Evolutionary conservation across 2,113 vertebrate species (phyloP).

Genomic region (Paralichthys olivaceus): DNA sequence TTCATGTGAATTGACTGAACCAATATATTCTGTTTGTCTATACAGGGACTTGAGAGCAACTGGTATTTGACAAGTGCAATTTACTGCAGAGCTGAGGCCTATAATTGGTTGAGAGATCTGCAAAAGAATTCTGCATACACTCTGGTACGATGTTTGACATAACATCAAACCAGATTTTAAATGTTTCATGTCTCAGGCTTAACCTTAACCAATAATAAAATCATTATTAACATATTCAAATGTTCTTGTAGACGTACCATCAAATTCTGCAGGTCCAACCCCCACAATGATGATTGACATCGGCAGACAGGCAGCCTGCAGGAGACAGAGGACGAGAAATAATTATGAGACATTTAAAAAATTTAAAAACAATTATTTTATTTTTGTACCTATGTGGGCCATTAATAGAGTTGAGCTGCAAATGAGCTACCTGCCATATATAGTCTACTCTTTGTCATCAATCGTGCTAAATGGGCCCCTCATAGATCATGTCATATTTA

Average conservation of each 20-base stretch:
- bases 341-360: neutral
- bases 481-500: neutral
- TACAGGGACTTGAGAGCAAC: too few relatives aligned
- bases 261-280: slow-evolving; percentile 94
- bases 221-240: neutral
- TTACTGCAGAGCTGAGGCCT: too few relatives aligned
- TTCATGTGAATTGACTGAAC: neutral
- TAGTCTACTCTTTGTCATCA: neutral
- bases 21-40: too few relatives aligned
- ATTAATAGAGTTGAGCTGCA: neutral
- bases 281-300: slow-evolving; percentile 98
- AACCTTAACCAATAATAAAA: neutral
- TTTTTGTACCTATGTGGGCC: neutral
- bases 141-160: too few relatives aligned
- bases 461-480: neutral
- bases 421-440: neutral
- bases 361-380: neutral
- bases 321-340: neutral
- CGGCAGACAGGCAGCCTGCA: slow-evolving; percentile 90
- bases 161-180: too few relatives aligned
- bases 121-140: too few relatives aligned
- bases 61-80: too few relatives aligned
- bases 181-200: too few relatives aligned
- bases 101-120: too few relatives aligned
- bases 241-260: slow-evolving; percentile 83